These are phyloP conservation scores for Glaucopsyche alexis DNA, from an alignment of 2,888 invertebrate species.

Conservation along the genomic window DNA sequence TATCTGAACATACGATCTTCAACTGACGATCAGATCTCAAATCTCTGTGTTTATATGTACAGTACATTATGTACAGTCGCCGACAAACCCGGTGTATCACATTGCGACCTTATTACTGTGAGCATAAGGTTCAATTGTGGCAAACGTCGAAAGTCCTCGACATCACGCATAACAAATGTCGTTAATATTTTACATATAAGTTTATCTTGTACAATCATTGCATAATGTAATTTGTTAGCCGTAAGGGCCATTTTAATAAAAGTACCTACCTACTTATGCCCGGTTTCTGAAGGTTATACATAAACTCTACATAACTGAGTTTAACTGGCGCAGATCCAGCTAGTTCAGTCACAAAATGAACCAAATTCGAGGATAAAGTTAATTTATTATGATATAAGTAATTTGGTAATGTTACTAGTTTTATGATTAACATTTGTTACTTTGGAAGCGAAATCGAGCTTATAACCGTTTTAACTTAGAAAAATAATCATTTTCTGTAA, in stretches of 20 bases:
- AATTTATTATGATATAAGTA: too few species aligned
- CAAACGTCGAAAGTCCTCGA: background rate
- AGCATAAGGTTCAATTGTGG: background rate
- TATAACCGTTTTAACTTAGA: too few species aligned
- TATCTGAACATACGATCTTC: constrained; percentile 17
- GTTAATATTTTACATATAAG: constrained; percentile 6
- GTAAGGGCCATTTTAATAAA: constrained; percentile 2
- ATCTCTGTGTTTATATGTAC: background rate
- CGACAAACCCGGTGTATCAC: background rate
- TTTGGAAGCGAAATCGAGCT: too few species aligned
- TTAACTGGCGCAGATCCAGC: too few species aligned
- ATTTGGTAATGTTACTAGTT: too few species aligned
- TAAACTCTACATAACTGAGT: too few species aligned
- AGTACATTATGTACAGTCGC: constrained; percentile 8
- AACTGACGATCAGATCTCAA: constrained; percentile 14
- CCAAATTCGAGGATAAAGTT: too few species aligned
- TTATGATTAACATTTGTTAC: too few species aligned
- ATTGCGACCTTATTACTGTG: background rate
- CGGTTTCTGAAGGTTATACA: too few species aligned
- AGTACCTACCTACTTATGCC: background rate
- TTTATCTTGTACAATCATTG: constrained; percentile 4
- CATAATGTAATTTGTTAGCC: background rate
- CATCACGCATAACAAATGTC: constrained; percentile 13
- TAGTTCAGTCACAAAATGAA: too few species aligned
- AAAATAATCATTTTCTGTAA: too few species aligned